Percentiles rank a stretch among this genome's conserved stretches.
Evolutionary conservation across 2,797 vertebrate species (phyloP).

Genomic region (Petrocephalus sullivani): DNA sequence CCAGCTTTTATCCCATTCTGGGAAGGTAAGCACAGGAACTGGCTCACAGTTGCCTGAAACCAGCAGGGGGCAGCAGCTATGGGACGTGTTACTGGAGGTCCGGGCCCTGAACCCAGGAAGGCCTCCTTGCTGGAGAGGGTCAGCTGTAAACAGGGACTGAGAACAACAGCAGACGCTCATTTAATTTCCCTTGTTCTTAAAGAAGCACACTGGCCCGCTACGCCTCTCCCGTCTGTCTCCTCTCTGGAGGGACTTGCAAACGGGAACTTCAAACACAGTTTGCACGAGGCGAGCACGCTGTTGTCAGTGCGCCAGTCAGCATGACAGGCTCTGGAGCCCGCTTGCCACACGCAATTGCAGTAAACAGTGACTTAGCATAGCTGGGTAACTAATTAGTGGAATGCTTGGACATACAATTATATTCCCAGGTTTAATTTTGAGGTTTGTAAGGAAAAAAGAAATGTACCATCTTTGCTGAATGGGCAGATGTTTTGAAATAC

Average conservation of each 20-base stretch:
- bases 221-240: neutral
- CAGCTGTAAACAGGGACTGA: neutral
- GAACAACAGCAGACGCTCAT: neutral
- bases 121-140: neutral
- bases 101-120: neutral
- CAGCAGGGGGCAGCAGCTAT: neutral
- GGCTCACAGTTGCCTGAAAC: neutral
- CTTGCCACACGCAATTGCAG: neutral
- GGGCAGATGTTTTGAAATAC: neutral
- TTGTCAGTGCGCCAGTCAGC: neutral
- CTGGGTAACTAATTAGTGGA: conserved; percentile 15
- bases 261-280: neutral
- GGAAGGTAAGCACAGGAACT: neutral
- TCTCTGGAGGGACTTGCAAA: neutral
- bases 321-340: neutral
- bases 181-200: neutral
- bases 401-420: neutral
- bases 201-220: neutral
- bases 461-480: neutral
- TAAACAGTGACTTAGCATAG: conserved; percentile 9
- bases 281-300: neutral
- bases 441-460: neutral
- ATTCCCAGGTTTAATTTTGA: neutral
- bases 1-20: neutral
- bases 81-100: neutral